Evolutionary conservation across 2,888 invertebrate species (phyloP), one percentile per base, ranked within the genome.

Genomic region (Dexiosoma caninum): DNA sequence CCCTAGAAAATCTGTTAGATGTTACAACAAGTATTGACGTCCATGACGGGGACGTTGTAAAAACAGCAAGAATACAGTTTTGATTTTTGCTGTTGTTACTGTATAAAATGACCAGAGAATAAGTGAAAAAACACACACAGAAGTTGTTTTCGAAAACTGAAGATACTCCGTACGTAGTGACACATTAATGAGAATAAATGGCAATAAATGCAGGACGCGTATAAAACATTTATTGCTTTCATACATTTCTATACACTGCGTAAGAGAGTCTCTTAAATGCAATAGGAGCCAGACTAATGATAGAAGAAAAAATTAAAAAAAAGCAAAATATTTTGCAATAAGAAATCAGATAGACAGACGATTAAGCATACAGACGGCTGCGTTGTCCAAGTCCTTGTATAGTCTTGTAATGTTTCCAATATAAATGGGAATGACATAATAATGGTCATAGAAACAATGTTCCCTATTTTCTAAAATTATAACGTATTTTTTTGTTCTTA

Each of bases 161-260:
- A 67, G 72, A 71, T 67, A n/a, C n/a, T n/a, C n/a, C n/a, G n/a
- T n/a, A 55, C 53, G 9, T 51, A 69, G 62, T 72, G 77, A 81
- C 81, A 81, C 72, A 69, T 74, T 77, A 81, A 81, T 81, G 77
- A 81, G 72, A 77, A 81, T 81, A 57, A 19, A 81, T 81, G 81
- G 57, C 57, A 69, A 66, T 67, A 81, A 64, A 72, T 72, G 69
- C 60, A 55, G 72, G 72, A 53, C 67, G 67, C 67, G 49, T 53
- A 67, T 30, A 57, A 67, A 67, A 64, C 23, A 71, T 62, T 72
- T 75, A 57, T 37, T 64, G 14, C 32, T 59, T 66, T 40, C 51
- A 27, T 71, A 62, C 51, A 64, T 46, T 53, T n/a, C 16, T 14
- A 8, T 12, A 46, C 10, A 27, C 7, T 30, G 3, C 19, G 12